These are phyloP conservation scores for Campoletis raptor DNA, from an alignment of 2,888 invertebrate species.

Conservation along the genomic window DNA sequence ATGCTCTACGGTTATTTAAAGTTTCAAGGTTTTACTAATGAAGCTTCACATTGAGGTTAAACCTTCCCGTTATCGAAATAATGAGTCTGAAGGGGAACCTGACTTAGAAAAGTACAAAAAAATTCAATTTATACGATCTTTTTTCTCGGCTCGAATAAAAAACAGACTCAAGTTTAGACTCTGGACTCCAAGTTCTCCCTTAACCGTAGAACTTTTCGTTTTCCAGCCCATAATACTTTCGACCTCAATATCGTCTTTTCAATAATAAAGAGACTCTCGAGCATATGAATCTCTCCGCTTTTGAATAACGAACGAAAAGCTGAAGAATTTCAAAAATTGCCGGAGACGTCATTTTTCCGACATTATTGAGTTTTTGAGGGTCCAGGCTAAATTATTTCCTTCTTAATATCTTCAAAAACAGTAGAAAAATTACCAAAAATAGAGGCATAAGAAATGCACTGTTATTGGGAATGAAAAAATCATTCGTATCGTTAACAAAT, in stretches of 20 bases:
- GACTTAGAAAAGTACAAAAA: neutral
- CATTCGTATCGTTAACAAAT: neutral
- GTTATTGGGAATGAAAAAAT: neutral
- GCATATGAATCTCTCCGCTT: too few relatives aligned
- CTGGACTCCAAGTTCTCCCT: neutral
- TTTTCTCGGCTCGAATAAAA: neutral
- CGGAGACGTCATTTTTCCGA: too few relatives aligned
- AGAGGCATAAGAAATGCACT: neutral
- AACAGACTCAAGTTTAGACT: neutral
- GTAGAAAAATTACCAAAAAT: neutral
- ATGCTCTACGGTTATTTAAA: neutral
- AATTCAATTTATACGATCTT: too few relatives aligned
- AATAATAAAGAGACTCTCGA: too few relatives aligned
- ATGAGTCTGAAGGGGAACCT: neutral
- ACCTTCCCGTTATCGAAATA: neutral
- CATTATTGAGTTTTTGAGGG: too few relatives aligned
- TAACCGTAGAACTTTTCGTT: neutral
- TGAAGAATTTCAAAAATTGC: too few relatives aligned
- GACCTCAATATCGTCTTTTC: too few relatives aligned
- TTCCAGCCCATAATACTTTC: too few relatives aligned
- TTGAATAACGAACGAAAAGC: too few relatives aligned
- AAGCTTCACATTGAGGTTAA: neutral
- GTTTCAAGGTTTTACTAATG: slow-evolving; percentile 12
- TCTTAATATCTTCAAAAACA: too few relatives aligned
- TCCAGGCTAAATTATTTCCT: too few relatives aligned